Base-by-base conservation (phyloP, 2,888 invertebrate genomes). In the Notodonta dromedarius region DNA sequence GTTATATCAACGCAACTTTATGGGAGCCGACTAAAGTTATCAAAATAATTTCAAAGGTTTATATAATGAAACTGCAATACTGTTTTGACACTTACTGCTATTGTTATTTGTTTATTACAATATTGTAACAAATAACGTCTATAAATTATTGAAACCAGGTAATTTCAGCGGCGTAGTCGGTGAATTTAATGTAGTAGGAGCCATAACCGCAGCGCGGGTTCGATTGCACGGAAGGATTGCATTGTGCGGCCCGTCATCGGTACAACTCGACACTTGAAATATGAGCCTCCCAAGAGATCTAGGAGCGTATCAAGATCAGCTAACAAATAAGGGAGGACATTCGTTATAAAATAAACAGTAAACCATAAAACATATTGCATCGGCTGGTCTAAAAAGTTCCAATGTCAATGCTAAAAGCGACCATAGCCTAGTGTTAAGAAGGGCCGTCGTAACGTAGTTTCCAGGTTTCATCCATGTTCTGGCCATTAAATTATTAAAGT, bases 161-260 rank as follows among this genome's bases (percentile, higher is more conserved):
- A 13, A 50, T 16, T 50, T 50, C 35, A 35, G 13, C 55, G 44
- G 13, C 16, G 13, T 24, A 24, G 16, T 11, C 5, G 40, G 40
- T 42, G 11, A 5, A 56, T 56, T 56, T 56, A 56, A 24, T 24
- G 44, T 44, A 14, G 44, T 2, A 56, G 9, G 56, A 42, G 16
- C 56, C 44, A 14, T 44, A 44, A 56, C 56, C 56, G n/a, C 53
- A 53, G n/a, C n/a, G 13, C 9, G 16, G 7, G 56, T 56, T 56
- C 42, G 42, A 56, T 56, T 42, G 12, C 44, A 44, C 13, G 11
- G 24, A 40, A 55, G 55, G 24, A 54, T 53, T 44, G 44, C 24
- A 52, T 56, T 56, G 44, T 56, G 39, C 14, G 14, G 16, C 44
- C 44, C n/a, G 56, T 24, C 24, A 24, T 24, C 54, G 14, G 39